Evolutionary conservation across 2,797 vertebrate genomes (phyloP).

Genomic region (Danio albolineatus): DNA sequence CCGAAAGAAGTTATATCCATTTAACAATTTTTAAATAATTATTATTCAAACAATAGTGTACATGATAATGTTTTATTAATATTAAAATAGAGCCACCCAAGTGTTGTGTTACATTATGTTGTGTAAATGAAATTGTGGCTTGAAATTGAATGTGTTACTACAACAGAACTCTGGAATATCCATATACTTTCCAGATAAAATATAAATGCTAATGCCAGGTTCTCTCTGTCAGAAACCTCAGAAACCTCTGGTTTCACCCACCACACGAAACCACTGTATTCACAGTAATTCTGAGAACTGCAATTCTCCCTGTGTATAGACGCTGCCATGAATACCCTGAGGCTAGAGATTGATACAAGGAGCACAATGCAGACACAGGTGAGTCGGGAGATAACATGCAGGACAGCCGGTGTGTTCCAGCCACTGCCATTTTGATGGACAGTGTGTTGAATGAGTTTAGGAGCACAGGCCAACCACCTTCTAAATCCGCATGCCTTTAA

Average conservation of each 20-base stretch:
- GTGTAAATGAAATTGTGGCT: background rate
- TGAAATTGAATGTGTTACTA: background rate
- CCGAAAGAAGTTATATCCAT: no score
- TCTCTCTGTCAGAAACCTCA: conserved; percentile 10
- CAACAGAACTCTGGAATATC: background rate
- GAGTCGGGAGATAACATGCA: conserved; percentile 46
- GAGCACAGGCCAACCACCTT: background rate
- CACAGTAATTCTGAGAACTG: conserved; percentile 26
- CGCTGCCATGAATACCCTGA: conserved; percentile 12
- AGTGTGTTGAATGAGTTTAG: conserved; percentile 33
- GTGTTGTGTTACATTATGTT: background rate
- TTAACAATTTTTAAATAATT: background rate
- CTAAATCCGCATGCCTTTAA: background rate
- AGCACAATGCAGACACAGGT: conserved; percentile 52
- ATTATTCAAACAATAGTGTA: background rate
- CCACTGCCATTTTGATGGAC: conserved; percentile 40
- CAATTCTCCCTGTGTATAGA: conserved; percentile 22
- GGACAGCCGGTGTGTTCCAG: conserved; percentile 12
- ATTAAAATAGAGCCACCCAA: background rate
- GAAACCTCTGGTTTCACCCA: conserved; percentile 13
- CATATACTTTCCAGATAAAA: background rate
- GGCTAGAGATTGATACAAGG: conserved; percentile 30
- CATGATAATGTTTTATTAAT: background rate
- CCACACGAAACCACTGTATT: conserved; percentile 29
- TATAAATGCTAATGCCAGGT: background rate